phyloP scores from a whole-genome alignment of 2,113 vertebrate genomes.

The Carassius auratus region DNA sequence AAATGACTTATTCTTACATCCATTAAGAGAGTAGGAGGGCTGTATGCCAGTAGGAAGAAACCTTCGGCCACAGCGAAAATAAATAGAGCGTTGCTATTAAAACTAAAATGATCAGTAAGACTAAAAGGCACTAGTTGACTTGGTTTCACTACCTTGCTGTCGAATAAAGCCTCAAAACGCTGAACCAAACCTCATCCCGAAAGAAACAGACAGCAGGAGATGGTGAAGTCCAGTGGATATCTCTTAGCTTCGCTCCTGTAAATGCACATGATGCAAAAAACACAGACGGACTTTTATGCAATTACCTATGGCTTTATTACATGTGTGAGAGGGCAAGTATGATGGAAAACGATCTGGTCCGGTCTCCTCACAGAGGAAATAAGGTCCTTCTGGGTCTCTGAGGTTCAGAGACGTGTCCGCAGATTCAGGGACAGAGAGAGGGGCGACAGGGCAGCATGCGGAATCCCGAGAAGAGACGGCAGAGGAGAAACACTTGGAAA shows the following conservation, averaged over 20 bases:
- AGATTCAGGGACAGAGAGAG: background rate
- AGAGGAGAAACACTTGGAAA: background rate
- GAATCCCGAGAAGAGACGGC: conserved; percentile 47
- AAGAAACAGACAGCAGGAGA: conserved; percentile 29
- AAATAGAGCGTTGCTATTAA: background rate
- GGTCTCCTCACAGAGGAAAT: conserved; percentile 95
- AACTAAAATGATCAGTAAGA: conserved; percentile 23
- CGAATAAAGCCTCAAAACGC: conserved; percentile 34
- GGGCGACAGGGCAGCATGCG: conserved; percentile 67
- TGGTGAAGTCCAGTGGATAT: background rate
- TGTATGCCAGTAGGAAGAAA: background rate
- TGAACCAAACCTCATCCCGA: conserved; percentile 47
- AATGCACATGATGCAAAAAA: background rate
- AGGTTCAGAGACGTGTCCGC: conserved; percentile 50
- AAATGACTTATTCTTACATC: background rate
- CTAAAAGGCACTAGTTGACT: conserved; percentile 60
- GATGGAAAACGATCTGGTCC: conserved; percentile 84
- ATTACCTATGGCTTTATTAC: conserved; percentile 86
- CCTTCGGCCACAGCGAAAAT: background rate
- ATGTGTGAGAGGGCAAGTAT: conserved; percentile 44
- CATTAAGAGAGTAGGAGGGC: background rate
- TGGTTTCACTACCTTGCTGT: conserved; percentile 43
- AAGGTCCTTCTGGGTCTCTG: conserved; percentile 82
- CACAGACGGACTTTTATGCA: conserved; percentile 67
- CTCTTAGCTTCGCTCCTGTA: background rate